Evolutionary conservation across 2,888 invertebrate genomes (phyloP), one percentile per base, ranked within the genome.

Genomic region (Nysson spinosus): DNA sequence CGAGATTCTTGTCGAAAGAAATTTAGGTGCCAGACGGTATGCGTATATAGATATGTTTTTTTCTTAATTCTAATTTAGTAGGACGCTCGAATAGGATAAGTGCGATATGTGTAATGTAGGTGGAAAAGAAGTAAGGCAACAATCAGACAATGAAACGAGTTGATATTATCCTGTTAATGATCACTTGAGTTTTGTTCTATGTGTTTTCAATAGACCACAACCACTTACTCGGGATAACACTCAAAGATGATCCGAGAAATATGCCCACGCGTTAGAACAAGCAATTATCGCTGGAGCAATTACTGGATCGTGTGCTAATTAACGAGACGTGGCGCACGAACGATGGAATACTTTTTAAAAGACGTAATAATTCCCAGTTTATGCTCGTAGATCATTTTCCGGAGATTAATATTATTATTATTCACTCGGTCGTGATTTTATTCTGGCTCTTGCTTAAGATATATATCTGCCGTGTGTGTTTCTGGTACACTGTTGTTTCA

Each of bases 271-370:
- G 4, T 24, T 19, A 44, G 24, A 22, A 37, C 44, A 12, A 4
- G 24, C 28, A 47, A 51, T 63, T 63, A 60, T 60, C 52, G 49
- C 50, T 22, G 14, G 44, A 19, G 35, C 50, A 56, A 65, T 56
- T 55, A 55, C 62, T 49, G 44, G 52, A 65, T 65, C 34, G 54
- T 50, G 50, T 56, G 56, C 56, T 63, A 66, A 66, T 66, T 66
- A 63, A 47, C 66, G 32, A 47, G 19, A 17, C 9, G n/a, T 11
- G 49, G 28, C 3, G 30, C 60, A 32, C 52, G 42, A 47, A 60
- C 28, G 4, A 3, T 2, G 11, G 24, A 22, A 22, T 9, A 2
- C 42, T 7, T 24, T 32, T 19, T 16, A 22, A 42, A 43, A 30
- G 35, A 24, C 22, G 9, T 11, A 14, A 12, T 11, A n/a, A 20